phyloP scores from a whole-genome alignment of 2,888 invertebrate species.

The Helicoverpa assulta region DNA sequence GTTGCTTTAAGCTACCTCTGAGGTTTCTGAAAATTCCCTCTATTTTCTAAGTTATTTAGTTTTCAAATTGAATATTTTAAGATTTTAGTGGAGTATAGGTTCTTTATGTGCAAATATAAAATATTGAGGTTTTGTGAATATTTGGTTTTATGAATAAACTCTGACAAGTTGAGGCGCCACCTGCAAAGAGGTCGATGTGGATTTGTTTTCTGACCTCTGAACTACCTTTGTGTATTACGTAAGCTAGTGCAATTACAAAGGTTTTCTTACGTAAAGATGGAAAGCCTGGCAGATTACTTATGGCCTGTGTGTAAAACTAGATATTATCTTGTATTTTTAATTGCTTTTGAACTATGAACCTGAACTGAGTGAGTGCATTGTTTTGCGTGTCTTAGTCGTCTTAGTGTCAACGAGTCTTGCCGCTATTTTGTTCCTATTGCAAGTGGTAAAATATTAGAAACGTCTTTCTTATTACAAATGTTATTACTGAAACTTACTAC shows the following conservation, averaged over 20 bases:
- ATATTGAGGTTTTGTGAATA: constrained; percentile 16
- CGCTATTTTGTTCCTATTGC: too few species aligned
- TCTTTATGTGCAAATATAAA: constrained; percentile 19
- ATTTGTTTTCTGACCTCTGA: constrained; percentile 42
- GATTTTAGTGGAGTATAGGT: constrained; percentile 4
- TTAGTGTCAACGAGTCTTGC: background rate
- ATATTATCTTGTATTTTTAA: background rate
- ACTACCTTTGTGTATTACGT: constrained; percentile 4
- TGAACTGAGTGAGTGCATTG: too few species aligned
- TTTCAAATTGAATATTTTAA: constrained; percentile 10
- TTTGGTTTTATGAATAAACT: constrained; percentile 37
- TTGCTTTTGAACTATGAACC: background rate
- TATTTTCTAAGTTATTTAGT: constrained; percentile 13
- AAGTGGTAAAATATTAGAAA: too few species aligned
- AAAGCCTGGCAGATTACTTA: background rate
- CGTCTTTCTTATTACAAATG: too few species aligned
- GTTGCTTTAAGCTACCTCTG: background rate
- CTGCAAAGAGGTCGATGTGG: constrained; percentile 39
- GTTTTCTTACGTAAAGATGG: constrained; percentile 3
- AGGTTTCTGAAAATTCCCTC: constrained; percentile 10
- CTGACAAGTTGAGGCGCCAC: constrained; percentile 34
- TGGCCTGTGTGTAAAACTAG: background rate
- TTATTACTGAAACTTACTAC: too few species aligned
- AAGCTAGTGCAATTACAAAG: background rate
- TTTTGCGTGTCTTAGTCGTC: too few species aligned